Base-by-base conservation (phyloP, 2,113 vertebrate genomes). In the Ophthalmolycus amberensis region DNA sequence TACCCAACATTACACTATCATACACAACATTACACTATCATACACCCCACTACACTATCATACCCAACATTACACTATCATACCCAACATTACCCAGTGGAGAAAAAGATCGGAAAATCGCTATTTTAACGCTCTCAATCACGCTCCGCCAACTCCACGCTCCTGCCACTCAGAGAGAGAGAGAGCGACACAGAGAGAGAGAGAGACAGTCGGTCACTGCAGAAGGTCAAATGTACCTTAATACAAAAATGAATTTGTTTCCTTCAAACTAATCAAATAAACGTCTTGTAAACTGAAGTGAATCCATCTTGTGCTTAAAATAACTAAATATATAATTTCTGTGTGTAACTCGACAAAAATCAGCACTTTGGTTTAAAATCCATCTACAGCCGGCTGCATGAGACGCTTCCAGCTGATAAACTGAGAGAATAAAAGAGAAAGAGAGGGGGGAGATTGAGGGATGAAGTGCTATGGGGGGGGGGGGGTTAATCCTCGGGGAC, bases 401-500 rank as follows among this genome's bases (percentile, higher is more conserved):
- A 22, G 79, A 22, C 7, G 54, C 63, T 42, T 27, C 62, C 54
- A 48, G 85, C 67, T 63, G 67, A 72, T 44, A 58, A 52, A 82
- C 40, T 1, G 12, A 69, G 63, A 62, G 73, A 65, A 20, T 48
- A 48, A 29, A 20, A 52, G 32, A 42, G 3, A 38, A 1, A 29
- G n/a, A 18, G 20, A 14, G 60, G 79, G 71, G 80, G 77, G 71
- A 18, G 46, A n/a, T 0, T 14, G 6, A 37, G 27, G 54, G 68
- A 58, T 56, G 44, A 10, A 62, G 70, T 2, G 75, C 71, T 71
- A 78, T 67, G 80, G 80, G 71, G 81, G 80, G 77, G 71, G 81
- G 71, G 80, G 80, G 71, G 81, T 73, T 80, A 83, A 80, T 83
- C 71, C 63, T 78, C 37, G 2, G 79, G 82, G 85, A 83, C 77